Evolutionary conservation across 2,113 vertebrate species (phyloP), one percentile per base, ranked within the genome.

Genomic region (Albula goreensis): DNA sequence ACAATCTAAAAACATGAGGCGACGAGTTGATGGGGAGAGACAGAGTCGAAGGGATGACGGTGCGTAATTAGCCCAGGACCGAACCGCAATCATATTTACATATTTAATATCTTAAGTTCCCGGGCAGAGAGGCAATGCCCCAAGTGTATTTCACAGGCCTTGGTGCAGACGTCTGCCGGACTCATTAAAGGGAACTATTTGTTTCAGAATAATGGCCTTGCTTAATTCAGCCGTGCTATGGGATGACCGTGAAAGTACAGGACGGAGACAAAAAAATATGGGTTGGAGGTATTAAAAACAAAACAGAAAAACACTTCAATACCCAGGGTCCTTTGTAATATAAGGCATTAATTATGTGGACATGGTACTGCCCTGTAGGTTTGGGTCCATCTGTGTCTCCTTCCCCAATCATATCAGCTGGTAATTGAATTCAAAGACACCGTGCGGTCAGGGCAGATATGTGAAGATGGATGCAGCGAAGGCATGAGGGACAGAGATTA

Each of bases 61-160:
- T 12, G 0, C 12, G 52, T 60, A 83, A 63, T 83, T 57, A 57
- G 19, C n/a, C 52, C 12, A 15, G 25, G 53, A 48, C 8, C 12
- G 56, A 83, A 57, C 31, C 31, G 31, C 31, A 60, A 66, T 60
- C 53, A 25, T 41, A 82, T 82, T 25, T 82, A 82, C 81, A 82
- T 83, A 60, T 83, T 83, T 56, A 83, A 83, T 60, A 83, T 83
- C 63, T 83, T 31, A 60, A 83, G 81, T 48, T 51, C 53, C 41
- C 63, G 56, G 53, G 25, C 81, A 60, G 50, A 63, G 53, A 48
- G 13, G 48, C 81, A 48, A 5, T 41, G 57, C 53, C 22, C 80
- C 31, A 17, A 49, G 81, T 31, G 31, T 63, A 19, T 52, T 83
- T 60, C 13, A 57, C 25, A 83, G 63, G 81, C 17, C 13, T 60